Percentiles rank a stretch among this genome's conserved stretches.
These are phyloP conservation scores for Betta splendens DNA, from an alignment of 2,797 vertebrate genomes.

Conservation along the genomic window DNA sequence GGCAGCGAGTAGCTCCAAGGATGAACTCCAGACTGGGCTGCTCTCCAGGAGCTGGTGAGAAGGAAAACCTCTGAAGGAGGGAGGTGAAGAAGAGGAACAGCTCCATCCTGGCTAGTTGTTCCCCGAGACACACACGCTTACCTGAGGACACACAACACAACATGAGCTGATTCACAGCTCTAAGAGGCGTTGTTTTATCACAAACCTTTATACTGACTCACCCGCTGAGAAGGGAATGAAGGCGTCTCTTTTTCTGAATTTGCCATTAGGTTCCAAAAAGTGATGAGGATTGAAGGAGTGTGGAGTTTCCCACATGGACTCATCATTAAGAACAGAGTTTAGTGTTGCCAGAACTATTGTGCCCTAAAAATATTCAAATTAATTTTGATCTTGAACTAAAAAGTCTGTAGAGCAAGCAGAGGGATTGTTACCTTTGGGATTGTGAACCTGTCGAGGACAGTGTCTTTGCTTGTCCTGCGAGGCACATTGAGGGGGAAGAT, in stretches of 20 bases:
- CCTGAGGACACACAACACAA: constrained; percentile 78
- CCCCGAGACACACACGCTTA: constrained; percentile 80
- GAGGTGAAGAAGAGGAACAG: constrained; percentile 76
- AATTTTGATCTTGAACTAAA: too few species aligned
- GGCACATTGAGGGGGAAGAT: constrained; percentile 70
- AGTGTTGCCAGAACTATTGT: constrained; percentile 49
- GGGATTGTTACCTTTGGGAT: constrained; percentile 90
- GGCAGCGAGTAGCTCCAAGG: constrained; percentile 63
- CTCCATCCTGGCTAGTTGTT: constrained; percentile 81
- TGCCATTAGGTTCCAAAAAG: constrained; percentile 65
- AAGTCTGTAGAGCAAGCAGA: too few species aligned
- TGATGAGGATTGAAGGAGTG: constrained; percentile 70
- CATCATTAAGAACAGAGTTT: constrained; percentile 56
- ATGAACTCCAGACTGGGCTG: constrained; percentile 59
- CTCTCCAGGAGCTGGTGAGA: constrained; percentile 66
- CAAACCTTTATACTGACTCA: too few species aligned
- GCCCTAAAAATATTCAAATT: constrained; percentile 54
- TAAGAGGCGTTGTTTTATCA: too few species aligned
- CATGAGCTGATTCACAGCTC: background rate
- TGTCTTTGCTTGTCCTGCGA: constrained; percentile 61
- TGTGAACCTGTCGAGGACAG: constrained; percentile 65
- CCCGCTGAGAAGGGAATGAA: constrained; percentile 83
- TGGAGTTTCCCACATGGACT: constrained; percentile 67
- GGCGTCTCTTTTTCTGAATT: constrained; percentile 72
- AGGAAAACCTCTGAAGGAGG: constrained; percentile 84